Evolutionary conservation across 2,113 vertebrate species (phyloP), one percentile per base, ranked within the genome.

Genomic region (Salvelinus namaycush): DNA sequence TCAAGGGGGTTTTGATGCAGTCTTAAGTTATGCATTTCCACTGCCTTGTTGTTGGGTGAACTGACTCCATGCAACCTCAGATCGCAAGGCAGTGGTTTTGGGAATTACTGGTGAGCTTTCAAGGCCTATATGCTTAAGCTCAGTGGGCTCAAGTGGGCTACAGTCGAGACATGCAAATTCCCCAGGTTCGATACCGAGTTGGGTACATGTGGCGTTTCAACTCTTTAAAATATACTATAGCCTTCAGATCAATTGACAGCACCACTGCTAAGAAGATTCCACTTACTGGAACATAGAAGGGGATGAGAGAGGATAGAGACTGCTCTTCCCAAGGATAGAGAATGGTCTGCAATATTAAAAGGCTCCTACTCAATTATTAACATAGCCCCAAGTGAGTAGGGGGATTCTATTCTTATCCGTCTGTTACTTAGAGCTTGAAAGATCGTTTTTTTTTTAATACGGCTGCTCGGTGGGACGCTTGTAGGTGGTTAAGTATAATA

Each of bases 261-360:
- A 64, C 16, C 20, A 13, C 60, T 8, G 12, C 8, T 16, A 22
- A 44, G 39, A 44, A 44, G 39, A 44, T 2, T 12, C 39, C 39
- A 44, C 18, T 20, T 69, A 51, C 27, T 69, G 27, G 14, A 18
- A 22, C 14, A 20, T 22, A 16, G n/a, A 60, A 60, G 31, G 3
- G 31, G 3, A 49, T 8, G 65, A 57, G 11, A 70, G 6, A 18
- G 11, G n/a, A 18, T 13, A 7, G 16, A 65, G 70, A 18, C 73
- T 57, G 68, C 59, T 79, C 68, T 44, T 57, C 70, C 73, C 79
- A 76, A 22, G 44, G 64, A 77, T 68, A 73, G 60, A 72, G 27
- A 75, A 44, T 54, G 22, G 76, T 75, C 22, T 83, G 62, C 76
- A 82, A 77, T 65, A 75, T 68, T 75, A 71, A 84, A 82, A 81